These are phyloP conservation scores for Drosophila ochracea DNA, from an alignment of 2,888 invertebrate species.

Conservation along the genomic window DNA sequence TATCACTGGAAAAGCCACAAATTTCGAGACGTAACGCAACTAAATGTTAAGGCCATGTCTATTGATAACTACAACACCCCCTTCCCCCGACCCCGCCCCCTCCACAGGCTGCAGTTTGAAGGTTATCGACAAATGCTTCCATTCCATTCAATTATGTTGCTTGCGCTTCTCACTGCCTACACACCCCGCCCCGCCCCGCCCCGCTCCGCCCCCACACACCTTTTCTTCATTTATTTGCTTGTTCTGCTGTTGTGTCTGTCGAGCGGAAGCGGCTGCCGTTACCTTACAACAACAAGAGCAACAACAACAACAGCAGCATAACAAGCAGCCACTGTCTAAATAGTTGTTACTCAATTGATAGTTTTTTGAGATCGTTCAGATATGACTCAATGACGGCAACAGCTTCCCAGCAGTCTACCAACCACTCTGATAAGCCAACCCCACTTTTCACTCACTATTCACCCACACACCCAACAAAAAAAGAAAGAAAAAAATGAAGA, in stretches of 20 bases:
- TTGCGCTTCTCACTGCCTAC: slow-evolving; percentile 2
- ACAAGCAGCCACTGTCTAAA: slow-evolving; percentile 69
- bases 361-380: slow-evolving; percentile 37
- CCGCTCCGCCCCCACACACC: background rate
- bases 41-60: slow-evolving; percentile 34
- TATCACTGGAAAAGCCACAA: slow-evolving; percentile 47
- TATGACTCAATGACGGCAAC: slow-evolving; percentile 39
- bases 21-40: background rate
- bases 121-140: slow-evolving; percentile 56
- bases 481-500: background rate
- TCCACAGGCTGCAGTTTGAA: slow-evolving; percentile 36
- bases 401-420: slow-evolving; percentile 42
- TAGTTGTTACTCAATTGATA: slow-evolving; percentile 58
- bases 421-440: slow-evolving; percentile 31
- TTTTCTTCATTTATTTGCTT: slow-evolving; percentile 33
- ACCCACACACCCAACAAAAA: background rate
- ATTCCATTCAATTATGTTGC: slow-evolving; percentile 67
- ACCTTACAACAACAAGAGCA: slow-evolving; percentile 33
- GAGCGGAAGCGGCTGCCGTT: slow-evolving; percentile 70
- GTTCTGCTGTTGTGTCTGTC: slow-evolving; percentile 25
- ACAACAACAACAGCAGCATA: slow-evolving; percentile 17
- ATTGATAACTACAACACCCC: slow-evolving; percentile 23
- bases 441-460: background rate
- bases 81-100: background rate
- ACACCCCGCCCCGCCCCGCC: background rate